A percentile compares a stretch with the other conserved stretches of the same genome.
These are phyloP conservation scores for Laticauda laticaudata DNA, from an alignment of 2,113 vertebrate species.

Conservation along the genomic window DNA sequence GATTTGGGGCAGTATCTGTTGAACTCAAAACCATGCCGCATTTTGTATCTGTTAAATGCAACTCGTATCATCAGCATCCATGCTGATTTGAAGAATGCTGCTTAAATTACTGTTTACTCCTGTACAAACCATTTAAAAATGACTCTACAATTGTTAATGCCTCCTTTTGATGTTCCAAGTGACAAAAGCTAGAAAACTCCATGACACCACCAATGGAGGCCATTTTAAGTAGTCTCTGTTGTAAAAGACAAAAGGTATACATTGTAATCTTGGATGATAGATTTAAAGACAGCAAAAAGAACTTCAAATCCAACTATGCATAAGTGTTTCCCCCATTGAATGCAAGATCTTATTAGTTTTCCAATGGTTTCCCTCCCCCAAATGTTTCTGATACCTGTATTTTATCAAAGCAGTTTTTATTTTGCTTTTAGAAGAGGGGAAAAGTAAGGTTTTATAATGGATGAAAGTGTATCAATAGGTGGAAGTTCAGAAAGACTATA, in stretches of 20 bases:
- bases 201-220: neutral
- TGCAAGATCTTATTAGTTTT: neutral
- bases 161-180: neutral
- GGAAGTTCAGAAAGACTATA: neutral
- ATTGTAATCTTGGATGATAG: neutral
- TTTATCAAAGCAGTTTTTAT: neutral
- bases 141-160: neutral
- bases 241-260: neutral
- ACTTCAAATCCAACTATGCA: neutral
- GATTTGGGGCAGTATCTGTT: neutral
- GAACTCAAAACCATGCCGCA: too few species aligned
- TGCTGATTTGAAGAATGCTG: too few species aligned
- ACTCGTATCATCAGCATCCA: too few species aligned
- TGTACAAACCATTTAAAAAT: neutral
- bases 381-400: neutral
- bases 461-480: constrained; percentile 1
- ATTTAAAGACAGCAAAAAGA: neutral
- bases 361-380: neutral
- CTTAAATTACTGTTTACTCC: neutral
- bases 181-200: neutral
- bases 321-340: neutral
- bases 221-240: neutral
- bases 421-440: neutral
- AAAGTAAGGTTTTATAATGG: neutral
- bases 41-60: too few species aligned